phyloP scores from a whole-genome alignment of 1,140 invertebrate species.

The Drosophila sucinea region DNA sequence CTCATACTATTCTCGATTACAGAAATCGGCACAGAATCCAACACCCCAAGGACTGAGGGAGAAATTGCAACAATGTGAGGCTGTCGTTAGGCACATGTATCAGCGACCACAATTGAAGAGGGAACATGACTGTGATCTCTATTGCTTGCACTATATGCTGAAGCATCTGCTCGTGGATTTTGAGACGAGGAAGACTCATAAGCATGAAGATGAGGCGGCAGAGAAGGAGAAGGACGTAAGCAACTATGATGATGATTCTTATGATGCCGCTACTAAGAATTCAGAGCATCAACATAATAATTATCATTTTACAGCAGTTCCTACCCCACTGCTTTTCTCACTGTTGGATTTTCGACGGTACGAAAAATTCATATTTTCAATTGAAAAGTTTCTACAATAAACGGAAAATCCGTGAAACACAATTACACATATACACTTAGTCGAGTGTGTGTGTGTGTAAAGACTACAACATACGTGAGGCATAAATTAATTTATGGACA shows the following conservation, averaged over 20 bases:
- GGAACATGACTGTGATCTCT: not conserved
- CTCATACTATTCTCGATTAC: too few species aligned
- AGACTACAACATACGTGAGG: slow-evolving; percentile 17
- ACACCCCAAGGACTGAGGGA: not conserved
- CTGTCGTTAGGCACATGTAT: not conserved
- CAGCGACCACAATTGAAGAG: not conserved
- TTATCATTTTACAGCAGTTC: too few species aligned
- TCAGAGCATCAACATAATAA: too few species aligned
- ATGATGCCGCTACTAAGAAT: too few species aligned
- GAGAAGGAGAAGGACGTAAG: too few species aligned
- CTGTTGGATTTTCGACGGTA: too few species aligned
- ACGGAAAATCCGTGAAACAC: too few species aligned
- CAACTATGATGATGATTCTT: too few species aligned
- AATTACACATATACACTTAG: not conserved
- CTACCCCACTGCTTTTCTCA: too few species aligned
- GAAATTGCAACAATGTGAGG: not conserved
- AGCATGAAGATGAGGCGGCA: too few species aligned
- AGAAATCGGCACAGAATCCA: not conserved
- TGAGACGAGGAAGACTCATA: not conserved
- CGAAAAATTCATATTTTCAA: too few species aligned
- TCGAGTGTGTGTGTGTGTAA: not conserved
- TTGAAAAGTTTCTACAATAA: too few species aligned
- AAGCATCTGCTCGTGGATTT: not conserved
- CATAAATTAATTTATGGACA: slow-evolving; percentile 67
- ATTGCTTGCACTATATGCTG: not conserved